Base-by-base conservation (phyloP, 2,888 invertebrate species). In the Cantharis rustica region DNA sequence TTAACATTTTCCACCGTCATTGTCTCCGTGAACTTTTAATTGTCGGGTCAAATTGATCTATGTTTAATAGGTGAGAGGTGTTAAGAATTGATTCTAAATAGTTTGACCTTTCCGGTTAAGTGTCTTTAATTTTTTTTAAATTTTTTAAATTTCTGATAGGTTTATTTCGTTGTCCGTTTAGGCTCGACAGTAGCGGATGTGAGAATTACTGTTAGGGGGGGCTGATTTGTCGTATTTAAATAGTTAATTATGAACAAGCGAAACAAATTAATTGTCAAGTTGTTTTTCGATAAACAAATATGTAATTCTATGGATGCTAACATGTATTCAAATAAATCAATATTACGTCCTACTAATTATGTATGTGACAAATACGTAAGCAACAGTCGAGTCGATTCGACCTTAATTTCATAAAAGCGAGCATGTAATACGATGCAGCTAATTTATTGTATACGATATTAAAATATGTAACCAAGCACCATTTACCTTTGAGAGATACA, bases 31-130 rank as follows among this genome's bases (percentile, higher is more conserved):
- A 78, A 78, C 78, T 78, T 78, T 78, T 78, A 78, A 78, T 78
- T 75, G 76, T n/a, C 71, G 72, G 78, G 78, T 78, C 78, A 78
- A 77, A 75, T 71, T 75, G 76, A 73, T 75, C 76, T 75, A 73
- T 64, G 62, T 63, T 73, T 69, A 74, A 74, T 68, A 63, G 74
- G 63, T 61, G 71, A 68, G 75, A 78, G 78, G 78, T 78, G 78
- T 78, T 72, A 69, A 66, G 64, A 78, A 78, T 78, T 78, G 68
- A 75, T 69, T 72, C 71, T 78, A 78, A 78, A 78, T 73, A 64
- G 66, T 78, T 76, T 76, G 78, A 78, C 78, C 78, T 78, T 26
- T 68, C 26, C 13, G 23, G 64, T 66, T 66, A 47, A 31, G 11
- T 31, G 31, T 31, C 13, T n/a, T n/a, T n/a, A n/a, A n/a, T n/a